phyloP scores from a whole-genome alignment of 2,888 invertebrate species.

The Tetragonula carbonaria region DNA sequence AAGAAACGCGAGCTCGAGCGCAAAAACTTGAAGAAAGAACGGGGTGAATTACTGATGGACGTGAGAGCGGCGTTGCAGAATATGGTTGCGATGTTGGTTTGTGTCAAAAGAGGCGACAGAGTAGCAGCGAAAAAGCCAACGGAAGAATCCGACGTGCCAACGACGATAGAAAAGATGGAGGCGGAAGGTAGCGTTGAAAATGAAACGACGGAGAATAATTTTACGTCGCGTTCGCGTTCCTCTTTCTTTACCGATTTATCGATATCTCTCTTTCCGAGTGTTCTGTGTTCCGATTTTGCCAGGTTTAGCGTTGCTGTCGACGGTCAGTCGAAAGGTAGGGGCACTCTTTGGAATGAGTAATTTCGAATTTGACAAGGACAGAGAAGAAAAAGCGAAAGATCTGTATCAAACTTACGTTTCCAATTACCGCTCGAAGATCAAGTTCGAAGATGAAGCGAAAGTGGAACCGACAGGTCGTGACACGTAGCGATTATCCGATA shows the following conservation, averaged over 20 bases:
- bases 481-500: background rate
- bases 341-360: constrained; percentile 74
- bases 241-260: too few relatives aligned
- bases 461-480: constrained; percentile 71
- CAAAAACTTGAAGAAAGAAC: constrained; percentile 83
- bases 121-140: constrained; percentile 10
- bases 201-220: background rate
- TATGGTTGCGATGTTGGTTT: constrained; percentile 85
- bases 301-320: constrained; percentile 75
- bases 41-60: constrained; percentile 86
- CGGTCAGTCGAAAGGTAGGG: constrained; percentile 74
- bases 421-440: constrained; percentile 72
- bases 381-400: constrained; percentile 74
- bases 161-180: constrained; percentile 47
- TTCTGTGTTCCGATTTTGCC: background rate
- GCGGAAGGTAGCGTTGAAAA: constrained; percentile 39
- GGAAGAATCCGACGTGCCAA: constrained; percentile 24
- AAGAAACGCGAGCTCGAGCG: constrained; percentile 83
- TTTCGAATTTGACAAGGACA: constrained; percentile 73
- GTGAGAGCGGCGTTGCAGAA: constrained; percentile 87
- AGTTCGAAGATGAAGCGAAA: constrained; percentile 59
- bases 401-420: constrained; percentile 79
- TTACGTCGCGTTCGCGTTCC: too few relatives aligned
- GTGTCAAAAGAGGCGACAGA: constrained; percentile 64
- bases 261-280: background rate